phyloP scores from a whole-genome alignment of 1,140 invertebrate genomes.

The Leguminivora glycinivorella region DNA sequence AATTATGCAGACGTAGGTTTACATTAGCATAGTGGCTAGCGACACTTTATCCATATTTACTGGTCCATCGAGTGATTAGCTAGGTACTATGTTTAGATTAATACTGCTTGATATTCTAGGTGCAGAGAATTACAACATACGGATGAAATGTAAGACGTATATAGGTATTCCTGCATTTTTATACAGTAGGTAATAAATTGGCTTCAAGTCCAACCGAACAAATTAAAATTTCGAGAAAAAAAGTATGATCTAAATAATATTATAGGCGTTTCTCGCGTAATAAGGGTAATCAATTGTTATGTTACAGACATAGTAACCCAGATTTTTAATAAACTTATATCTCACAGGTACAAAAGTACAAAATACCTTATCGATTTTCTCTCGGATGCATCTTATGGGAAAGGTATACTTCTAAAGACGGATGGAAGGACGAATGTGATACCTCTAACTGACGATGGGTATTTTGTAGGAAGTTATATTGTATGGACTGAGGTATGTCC shows the following conservation, averaged over 20 bases:
- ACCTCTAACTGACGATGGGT: background rate
- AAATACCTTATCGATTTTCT: too few species aligned
- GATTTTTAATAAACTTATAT: too few species aligned
- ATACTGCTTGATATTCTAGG: background rate
- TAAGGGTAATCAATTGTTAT: too few species aligned
- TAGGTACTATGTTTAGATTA: slow-evolving; percentile 3
- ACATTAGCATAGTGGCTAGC: slow-evolving; percentile 21
- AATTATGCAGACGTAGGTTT: background rate
- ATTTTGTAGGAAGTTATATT: background rate
- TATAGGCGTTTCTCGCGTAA: too few species aligned
- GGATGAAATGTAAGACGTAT: background rate
- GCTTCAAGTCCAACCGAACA: too few species aligned
- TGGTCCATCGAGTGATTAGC: background rate
- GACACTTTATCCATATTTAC: slow-evolving; percentile 24
- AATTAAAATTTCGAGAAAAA: too few species aligned
- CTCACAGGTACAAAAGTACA: too few species aligned
- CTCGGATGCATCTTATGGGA: too few species aligned
- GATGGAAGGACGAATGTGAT: too few species aligned
- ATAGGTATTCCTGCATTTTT: background rate
- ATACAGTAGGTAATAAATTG: background rate
- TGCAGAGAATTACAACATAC: background rate
- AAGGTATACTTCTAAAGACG: too few species aligned
- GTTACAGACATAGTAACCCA: too few species aligned
- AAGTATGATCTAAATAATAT: too few species aligned
- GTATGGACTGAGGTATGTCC: background rate